Base-by-base conservation (phyloP, 1,140 invertebrate genomes). In the Cyphomyrmex costatus region DNA sequence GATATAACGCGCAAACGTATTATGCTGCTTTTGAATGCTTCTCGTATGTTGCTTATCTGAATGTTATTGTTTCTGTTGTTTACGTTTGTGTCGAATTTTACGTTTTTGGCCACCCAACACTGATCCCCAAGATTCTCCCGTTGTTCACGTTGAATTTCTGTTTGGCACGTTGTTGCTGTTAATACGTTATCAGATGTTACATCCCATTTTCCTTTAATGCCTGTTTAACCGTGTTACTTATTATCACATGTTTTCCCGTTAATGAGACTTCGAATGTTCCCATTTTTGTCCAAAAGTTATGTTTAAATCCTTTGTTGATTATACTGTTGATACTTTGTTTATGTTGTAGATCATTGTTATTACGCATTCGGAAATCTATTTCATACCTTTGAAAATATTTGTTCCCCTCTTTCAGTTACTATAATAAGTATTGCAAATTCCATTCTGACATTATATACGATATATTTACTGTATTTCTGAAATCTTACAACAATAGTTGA, bases 21-120 rank as follows among this genome's bases (percentile, higher is more conserved):
- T 82, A 83, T 74, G 68, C 79, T 83, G 79, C 79, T 83, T 83
- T 83, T 83, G 79, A 83, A 74, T 73, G 79, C 79, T 83, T 60
- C 79, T 74, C 53, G n/a, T 58, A 82, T 82, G 51, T 82, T 82
- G 51, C 65, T 30, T 82, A 70, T 71, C 51, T 82, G 66, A 82
- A 73, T 73, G 68, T 83, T 74, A 83, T 27, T 83, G 68, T 83
- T 83, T 74, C 68, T 61, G 68, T 83, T 56, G 61, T 80, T 80
- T 56, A 80, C 51, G 79, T 60, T 83, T 83, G 27, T 74, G 42
- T 73, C 36, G 16, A 83, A 83, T 60, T 83, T 73, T 83, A 83
- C 27, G 33, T 10, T 49, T 49, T 46, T 83, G 53, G 36, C 33
- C 53, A 60, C 14, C 14, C 14, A 19, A 42, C 7, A 30, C 27